A percentile compares a stretch with the other conserved stretches of the same genome.
phyloP scores from a whole-genome alignment of 1,140 invertebrate species.

The Eubasilissa regina region DNA sequence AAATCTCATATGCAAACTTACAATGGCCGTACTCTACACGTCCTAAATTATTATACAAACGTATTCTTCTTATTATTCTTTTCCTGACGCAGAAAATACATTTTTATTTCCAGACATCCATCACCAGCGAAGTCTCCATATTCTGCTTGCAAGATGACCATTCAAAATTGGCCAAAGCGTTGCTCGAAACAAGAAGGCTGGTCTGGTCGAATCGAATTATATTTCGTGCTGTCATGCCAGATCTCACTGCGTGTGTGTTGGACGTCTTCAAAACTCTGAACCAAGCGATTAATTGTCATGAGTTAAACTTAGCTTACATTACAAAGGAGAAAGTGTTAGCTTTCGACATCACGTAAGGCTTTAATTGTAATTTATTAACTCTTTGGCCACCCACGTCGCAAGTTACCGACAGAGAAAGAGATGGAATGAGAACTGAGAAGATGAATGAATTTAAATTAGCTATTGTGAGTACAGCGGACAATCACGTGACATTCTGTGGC shows the following conservation, averaged over 20 bases:
- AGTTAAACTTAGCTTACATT: slow-evolving; percentile 13
- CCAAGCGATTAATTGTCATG: background rate
- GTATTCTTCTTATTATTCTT: too few relatives aligned
- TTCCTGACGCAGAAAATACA: too few relatives aligned
- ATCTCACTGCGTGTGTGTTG: background rate
- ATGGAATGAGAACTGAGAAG: too few relatives aligned
- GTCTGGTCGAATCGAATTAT: slow-evolving; percentile 3
- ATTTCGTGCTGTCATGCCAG: slow-evolving; percentile 13
- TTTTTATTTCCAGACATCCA: slow-evolving; percentile 3
- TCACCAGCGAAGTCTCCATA: background rate
- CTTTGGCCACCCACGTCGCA: too few relatives aligned
- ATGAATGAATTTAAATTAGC: too few relatives aligned
- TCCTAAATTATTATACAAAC: too few relatives aligned
- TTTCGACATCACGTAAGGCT: slow-evolving; percentile 15
- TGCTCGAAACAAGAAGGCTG: background rate
- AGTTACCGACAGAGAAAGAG: too few relatives aligned
- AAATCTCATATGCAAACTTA: too few relatives aligned
- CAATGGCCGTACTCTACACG: too few relatives aligned
- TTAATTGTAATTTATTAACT: too few relatives aligned
- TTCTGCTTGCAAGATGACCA: background rate
- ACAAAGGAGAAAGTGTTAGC: background rate
- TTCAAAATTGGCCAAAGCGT: background rate
- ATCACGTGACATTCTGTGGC: too few relatives aligned
- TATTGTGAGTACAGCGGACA: too few relatives aligned
- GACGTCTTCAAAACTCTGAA: background rate